Conservation (phyloP, 2,113 vertebrate species). For the Hemibagrus wyckioides region DNA sequence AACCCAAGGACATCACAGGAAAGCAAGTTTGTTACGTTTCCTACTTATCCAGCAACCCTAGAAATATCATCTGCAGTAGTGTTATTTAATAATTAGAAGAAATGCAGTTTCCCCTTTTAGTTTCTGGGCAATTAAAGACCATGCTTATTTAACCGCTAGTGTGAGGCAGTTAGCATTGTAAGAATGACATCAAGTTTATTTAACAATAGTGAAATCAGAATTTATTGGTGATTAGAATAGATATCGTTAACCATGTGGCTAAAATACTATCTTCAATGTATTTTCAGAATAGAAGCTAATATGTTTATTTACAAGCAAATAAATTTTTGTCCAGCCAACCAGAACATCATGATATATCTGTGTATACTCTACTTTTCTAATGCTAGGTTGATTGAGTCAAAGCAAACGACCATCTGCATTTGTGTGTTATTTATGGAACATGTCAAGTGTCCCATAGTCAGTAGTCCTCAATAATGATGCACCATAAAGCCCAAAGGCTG, state of each 20-base stretch:
- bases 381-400: background rate
- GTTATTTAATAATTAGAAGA: background rate
- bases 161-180: background rate
- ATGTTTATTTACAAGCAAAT: background rate
- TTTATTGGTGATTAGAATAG: background rate
- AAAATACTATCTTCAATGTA: background rate
- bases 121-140: background rate
- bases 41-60: background rate
- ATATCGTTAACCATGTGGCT: background rate
- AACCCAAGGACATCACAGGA: background rate
- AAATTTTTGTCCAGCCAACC: background rate
- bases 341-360: background rate
- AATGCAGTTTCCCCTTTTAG: background rate
- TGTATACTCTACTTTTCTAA: background rate
- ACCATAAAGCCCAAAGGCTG: constrained; percentile 40
- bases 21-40: background rate
- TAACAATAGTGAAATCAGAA: background rate
- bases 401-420: background rate
- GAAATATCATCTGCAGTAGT: background rate
- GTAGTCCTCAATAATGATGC: constrained; percentile 38
- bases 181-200: background rate
- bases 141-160: background rate
- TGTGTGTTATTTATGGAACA: constrained; percentile 21
- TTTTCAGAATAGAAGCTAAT: background rate
- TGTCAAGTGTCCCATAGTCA: constrained; percentile 32